Evolutionary conservation across 2,113 vertebrate species (phyloP).

Genomic region (Anarrhichthys ocellatus): DNA sequence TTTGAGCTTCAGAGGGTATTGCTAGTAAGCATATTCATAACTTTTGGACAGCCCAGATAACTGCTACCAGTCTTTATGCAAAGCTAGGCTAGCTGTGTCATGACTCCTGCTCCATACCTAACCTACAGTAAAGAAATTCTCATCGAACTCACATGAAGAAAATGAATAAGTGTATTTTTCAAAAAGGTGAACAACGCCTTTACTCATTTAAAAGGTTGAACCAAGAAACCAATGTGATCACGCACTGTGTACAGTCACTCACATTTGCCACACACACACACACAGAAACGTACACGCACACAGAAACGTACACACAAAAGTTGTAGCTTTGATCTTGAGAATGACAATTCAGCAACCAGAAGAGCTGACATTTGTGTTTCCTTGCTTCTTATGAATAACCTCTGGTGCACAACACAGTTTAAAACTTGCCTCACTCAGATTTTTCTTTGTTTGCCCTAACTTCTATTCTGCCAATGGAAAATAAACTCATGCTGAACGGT

Average conservation of each 20-base stretch:
- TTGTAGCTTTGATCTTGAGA: conserved; percentile 23
- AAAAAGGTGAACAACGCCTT: not conserved
- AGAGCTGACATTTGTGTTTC: conserved; percentile 34
- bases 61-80: not conserved
- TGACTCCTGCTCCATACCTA: not conserved
- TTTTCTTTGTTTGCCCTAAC: conserved; percentile 49
- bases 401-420: conserved; percentile 22
- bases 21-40: not conserved
- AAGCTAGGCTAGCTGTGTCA: not conserved
- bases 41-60: not conserved
- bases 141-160: not conserved
- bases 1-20: not conserved
- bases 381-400: conserved; percentile 36
- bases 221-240: not conserved
- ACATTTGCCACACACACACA: not conserved
- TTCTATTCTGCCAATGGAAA: conserved; percentile 60
- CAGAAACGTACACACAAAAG: not conserved
- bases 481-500: conserved; percentile 55
- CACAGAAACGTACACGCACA: not conserved
- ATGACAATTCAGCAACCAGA: conserved; percentile 46
- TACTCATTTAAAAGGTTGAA: not conserved
- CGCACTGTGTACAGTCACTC: not conserved
- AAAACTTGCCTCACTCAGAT: conserved; percentile 41
- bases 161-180: not conserved
- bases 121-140: not conserved